Base-by-base conservation (phyloP, 1,140 invertebrate species). In the Arctopsyche grandis region DNA sequence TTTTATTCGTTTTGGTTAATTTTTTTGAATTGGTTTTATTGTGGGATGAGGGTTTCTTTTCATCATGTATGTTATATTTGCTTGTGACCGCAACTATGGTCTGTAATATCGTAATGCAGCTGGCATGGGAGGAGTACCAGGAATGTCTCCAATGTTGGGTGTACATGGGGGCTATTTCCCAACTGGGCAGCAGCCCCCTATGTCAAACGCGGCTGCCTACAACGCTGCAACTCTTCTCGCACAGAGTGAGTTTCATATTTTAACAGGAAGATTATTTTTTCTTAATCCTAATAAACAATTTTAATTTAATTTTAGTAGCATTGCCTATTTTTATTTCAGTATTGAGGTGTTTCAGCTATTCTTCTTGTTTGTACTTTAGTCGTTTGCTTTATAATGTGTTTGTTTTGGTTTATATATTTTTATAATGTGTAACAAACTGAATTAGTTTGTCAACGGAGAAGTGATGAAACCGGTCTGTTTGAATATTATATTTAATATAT, bases 191-290 rank as follows among this genome's bases (percentile, higher is more conserved):
- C 80, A 79, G 63, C 63, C 26, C 48, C 56, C 74, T 16, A 44
- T 66, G 19, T 56, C 14, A 38, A 83, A 83, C 52, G 81, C 85
- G 10, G 85, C 87, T 22, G 89, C 89, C 9, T 91, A 90, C 84
- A 93, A 91, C 87, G 90, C 93, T 84, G 92, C 92, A 83, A 92
- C 93, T 84, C 90, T 94, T 86, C 90, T 94, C 85, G 93, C 93
- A 85, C 93, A 94, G 88, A 93, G 92, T 94, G 91, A 93, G 92
- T 92, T 24, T 43, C 3, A 63, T 43, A 43, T 58, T 75, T 29
- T 29, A 21, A 60, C 73, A 75, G 73, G 73, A 73, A 70, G 43
- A 10, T 46, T 78, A 48, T 76, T 74, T 78, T 12, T 76, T 4
- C 43, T 1, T 69, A 9, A n/a, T 75, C 43, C 12, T 69, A 9